A percentile compares a stretch with the other conserved stretches of the same genome.
Conservation (phyloP, 2,113 vertebrate species). For the Oceanites oceanicus region DNA sequence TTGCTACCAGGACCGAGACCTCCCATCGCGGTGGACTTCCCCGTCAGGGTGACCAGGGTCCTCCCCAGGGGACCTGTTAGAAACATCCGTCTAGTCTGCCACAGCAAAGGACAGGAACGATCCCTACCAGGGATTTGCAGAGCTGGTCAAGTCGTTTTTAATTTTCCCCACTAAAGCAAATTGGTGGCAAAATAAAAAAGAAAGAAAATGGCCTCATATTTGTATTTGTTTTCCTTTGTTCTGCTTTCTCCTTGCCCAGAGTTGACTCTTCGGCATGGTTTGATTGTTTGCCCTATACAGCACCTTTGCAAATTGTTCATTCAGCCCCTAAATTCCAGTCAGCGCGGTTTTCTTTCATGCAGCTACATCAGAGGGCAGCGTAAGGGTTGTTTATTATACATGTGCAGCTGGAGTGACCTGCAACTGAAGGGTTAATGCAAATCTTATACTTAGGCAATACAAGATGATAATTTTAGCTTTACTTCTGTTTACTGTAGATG, state of each 20-base stretch:
- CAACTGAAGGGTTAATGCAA: not conserved
- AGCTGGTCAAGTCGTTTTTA: not conserved
- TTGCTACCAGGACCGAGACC: not conserved
- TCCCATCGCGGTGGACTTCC: rapidly evolving
- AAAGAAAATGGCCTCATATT: not conserved
- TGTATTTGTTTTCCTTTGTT: not conserved
- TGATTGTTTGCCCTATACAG: rapidly evolving
- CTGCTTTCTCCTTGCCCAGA: not conserved
- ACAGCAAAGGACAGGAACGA: not conserved
- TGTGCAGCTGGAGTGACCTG: not conserved
- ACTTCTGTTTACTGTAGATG: not conserved
- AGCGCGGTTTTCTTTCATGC: rapidly evolving
- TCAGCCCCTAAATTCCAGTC: not conserved
- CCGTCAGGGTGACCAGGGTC: not conserved
- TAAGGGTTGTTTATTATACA: not conserved
- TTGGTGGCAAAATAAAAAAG: not conserved
- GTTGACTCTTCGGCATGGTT: not conserved
- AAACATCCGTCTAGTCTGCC: not conserved
- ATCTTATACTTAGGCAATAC: not conserved
- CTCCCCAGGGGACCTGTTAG: not conserved
- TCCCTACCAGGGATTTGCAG: not conserved
- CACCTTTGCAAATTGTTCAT: not conserved
- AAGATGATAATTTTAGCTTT: not conserved
- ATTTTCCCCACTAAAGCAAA: not conserved
- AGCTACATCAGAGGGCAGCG: not conserved